phyloP scores from a whole-genome alignment of 2,888 invertebrate genomes.

The Himalopsyche japonica region DNA sequence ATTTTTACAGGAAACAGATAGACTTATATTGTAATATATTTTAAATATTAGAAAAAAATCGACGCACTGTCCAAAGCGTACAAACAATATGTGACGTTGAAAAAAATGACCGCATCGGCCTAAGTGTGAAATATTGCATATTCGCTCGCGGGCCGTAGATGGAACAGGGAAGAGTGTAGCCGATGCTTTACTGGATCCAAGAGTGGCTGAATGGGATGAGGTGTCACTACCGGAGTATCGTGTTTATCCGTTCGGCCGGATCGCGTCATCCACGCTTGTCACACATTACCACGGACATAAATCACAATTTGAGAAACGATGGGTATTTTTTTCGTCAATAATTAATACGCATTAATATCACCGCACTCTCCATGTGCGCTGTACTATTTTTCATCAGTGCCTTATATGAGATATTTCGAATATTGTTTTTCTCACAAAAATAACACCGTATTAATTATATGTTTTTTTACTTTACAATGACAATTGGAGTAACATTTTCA shows the following conservation, averaged over 20 bases:
- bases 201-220: not conserved
- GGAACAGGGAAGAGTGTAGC: not conserved
- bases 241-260: not conserved
- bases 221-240: not conserved
- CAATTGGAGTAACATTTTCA: no score
- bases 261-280: not conserved
- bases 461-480: no score
- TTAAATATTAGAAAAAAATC: not conserved
- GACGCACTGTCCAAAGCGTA: constrained; percentile 4
- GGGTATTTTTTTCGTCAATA: not conserved
- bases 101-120: constrained; percentile 9
- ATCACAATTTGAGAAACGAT: not conserved
- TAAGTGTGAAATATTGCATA: constrained; percentile 36
- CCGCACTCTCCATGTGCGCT: no score
- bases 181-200: not conserved
- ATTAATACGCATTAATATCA: not conserved
- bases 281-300: not conserved
- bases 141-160: constrained; percentile 15
- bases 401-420: no score
- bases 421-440: no score
- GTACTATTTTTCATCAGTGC: no score
- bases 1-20: no score
- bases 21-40: no score
- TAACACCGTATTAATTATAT: no score
- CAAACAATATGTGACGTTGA: not conserved